These are phyloP conservation scores for Lophotriccus pileatus DNA, from an alignment of 2,797 vertebrate genomes.

Conservation along the genomic window DNA sequence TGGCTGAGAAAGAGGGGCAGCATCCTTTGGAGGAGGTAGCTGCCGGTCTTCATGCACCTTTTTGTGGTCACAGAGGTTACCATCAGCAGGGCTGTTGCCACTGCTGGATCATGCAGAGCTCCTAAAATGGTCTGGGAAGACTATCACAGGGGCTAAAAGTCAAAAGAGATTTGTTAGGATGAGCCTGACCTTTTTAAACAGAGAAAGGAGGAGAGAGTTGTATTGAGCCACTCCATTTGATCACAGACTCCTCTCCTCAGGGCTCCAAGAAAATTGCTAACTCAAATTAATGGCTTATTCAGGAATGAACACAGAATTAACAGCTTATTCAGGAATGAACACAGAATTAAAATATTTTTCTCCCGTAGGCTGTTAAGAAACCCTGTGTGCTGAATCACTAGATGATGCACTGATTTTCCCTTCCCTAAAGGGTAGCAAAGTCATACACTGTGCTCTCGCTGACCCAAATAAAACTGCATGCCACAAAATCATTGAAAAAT, in stretches of 20 bases:
- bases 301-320: conserved; percentile 48
- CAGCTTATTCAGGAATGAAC: conserved; percentile 20
- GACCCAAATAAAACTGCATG: conserved; percentile 46
- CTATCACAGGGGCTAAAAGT: not conserved
- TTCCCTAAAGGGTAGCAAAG: conserved; percentile 26
- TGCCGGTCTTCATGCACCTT: not conserved
- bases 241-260: conserved; percentile 25
- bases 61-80: not conserved
- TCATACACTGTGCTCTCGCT: conserved; percentile 12
- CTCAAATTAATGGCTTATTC: conserved; percentile 53
- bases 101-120: not conserved
- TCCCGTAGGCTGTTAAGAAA: conserved; percentile 23
- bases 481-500: not conserved
- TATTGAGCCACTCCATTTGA: not conserved
- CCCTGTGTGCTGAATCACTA: conserved; percentile 47
- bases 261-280: conserved; percentile 34
- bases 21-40: not conserved
- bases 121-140: not conserved
- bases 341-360: conserved; percentile 17
- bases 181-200: not conserved
- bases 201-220: not conserved
- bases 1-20: not conserved
- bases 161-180: not conserved
- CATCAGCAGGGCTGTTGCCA: not conserved
- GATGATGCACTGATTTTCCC: not conserved